These are phyloP conservation scores for Helogale parvula DNA, from an alignment of 2,113 vertebrate genomes.

Conservation along the genomic window DNA sequence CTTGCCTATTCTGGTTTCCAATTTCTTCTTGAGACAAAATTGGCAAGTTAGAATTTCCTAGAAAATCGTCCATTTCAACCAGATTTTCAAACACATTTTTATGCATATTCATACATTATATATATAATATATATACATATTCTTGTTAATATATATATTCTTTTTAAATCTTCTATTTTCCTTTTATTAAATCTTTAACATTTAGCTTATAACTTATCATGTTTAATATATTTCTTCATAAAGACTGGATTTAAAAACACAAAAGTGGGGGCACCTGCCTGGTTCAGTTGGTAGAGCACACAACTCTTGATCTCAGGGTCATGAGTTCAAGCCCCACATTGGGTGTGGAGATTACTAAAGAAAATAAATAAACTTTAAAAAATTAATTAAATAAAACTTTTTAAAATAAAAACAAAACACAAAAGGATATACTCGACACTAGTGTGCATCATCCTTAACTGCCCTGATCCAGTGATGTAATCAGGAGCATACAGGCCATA, in stretches of 20 bases:
- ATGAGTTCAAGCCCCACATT: background rate
- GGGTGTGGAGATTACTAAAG: background rate
- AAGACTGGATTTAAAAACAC: background rate
- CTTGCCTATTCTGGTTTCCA: background rate
- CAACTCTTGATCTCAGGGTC: background rate
- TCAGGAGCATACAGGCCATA: background rate
- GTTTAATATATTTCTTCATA: background rate
- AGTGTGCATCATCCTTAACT: background rate
- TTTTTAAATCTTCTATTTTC: background rate
- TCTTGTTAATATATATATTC: background rate
- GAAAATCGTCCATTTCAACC: background rate
- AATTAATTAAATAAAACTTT: background rate
- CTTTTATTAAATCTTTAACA: background rate
- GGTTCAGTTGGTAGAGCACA: background rate
- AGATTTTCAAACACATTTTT: constrained; percentile 23
- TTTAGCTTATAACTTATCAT: background rate
- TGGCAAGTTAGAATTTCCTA: constrained; percentile 5
- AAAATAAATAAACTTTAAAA: background rate
- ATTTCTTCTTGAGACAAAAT: constrained; percentile 30
- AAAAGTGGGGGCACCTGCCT: background rate
- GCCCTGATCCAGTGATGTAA: background rate
- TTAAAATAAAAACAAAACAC: background rate
- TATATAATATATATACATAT: background rate
- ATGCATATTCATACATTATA: background rate
- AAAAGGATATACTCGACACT: background rate